A percentile compares a stretch with the other conserved stretches of the same genome.
These are phyloP conservation scores for Carpatolechia fugitivella DNA, from an alignment of 2,888 invertebrate genomes.

Conservation along the genomic window DNA sequence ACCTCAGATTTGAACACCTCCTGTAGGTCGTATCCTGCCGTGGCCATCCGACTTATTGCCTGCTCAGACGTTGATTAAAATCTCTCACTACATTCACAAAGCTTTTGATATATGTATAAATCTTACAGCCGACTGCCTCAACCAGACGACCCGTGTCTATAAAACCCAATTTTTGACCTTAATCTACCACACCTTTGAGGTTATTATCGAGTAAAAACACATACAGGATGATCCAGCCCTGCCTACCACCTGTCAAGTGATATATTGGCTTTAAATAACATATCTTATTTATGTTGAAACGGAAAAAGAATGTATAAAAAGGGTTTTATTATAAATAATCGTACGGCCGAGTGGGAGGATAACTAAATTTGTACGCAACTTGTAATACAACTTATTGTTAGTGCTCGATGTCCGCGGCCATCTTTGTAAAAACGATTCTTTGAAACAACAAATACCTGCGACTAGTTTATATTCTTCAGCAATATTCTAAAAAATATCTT, in stretches of 20 bases:
- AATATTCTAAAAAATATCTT: too few species aligned
- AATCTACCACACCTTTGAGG: slow-evolving; percentile 17
- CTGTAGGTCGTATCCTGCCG: not conserved
- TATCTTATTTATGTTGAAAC: slow-evolving; percentile 80
- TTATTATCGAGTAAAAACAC: slow-evolving; percentile 30
- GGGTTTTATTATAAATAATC: slow-evolving; percentile 73
- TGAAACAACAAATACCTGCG: too few species aligned
- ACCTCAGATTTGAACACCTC: not conserved
- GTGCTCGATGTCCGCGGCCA: slow-evolving; percentile 19
- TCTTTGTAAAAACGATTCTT: not conserved
- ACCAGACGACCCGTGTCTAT: slow-evolving; percentile 41
- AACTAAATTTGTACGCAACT: slow-evolving; percentile 72
- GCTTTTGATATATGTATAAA: slow-evolving; percentile 76
- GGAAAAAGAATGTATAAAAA: slow-evolving; percentile 77
- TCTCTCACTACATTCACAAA: slow-evolving; percentile 74
- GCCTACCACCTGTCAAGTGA: slow-evolving; percentile 79
- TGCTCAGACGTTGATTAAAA: slow-evolving; percentile 74
- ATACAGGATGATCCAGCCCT: slow-evolving; percentile 34
- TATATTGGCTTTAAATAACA: slow-evolving; percentile 79
- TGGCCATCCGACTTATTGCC: slow-evolving; percentile 15
- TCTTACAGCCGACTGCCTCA: slow-evolving; percentile 64
- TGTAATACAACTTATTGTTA: slow-evolving; percentile 63
- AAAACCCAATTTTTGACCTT: slow-evolving; percentile 38
- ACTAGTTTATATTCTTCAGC: too few species aligned
- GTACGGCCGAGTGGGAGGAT: slow-evolving; percentile 66